phyloP scores from a whole-genome alignment of 2,797 vertebrate genomes.

The Todus mexicanus region DNA sequence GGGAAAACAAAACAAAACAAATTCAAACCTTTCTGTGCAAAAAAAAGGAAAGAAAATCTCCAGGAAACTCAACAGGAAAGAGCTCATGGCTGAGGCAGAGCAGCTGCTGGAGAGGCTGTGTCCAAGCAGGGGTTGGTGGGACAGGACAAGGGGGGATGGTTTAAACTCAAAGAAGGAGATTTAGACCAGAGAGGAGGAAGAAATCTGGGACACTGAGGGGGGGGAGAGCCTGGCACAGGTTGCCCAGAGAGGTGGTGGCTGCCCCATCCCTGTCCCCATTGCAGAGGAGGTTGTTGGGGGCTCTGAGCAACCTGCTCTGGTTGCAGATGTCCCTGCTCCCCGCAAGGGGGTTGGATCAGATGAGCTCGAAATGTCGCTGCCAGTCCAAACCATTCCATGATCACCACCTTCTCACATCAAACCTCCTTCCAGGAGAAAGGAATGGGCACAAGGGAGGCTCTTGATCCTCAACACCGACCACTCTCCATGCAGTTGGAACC shows the following conservation, averaged over 20 bases:
- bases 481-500: accelerated
- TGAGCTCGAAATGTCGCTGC: neutral
- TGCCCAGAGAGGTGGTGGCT: neutral
- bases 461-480: accelerated
- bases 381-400: neutral
- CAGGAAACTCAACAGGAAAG: neutral
- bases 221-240: too few relatives aligned
- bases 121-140: neutral
- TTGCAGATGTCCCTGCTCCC: neutral
- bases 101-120: neutral
- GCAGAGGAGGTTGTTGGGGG: too few relatives aligned
- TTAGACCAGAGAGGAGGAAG: too few relatives aligned
- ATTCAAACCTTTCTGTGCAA: neutral
- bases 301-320: too few relatives aligned
- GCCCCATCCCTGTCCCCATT: too few relatives aligned
- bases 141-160: too few relatives aligned
- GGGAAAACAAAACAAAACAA: neutral
- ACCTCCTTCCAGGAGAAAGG: neutral
- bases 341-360: neutral
- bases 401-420: neutral
- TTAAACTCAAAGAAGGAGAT: too few relatives aligned
- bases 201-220: too few relatives aligned
- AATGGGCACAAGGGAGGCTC: accelerated
- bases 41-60: too few relatives aligned
- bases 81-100: neutral